Evolutionary conservation across 1,140 invertebrate genomes (phyloP).

Genomic region (Triops cancriformis): DNA sequence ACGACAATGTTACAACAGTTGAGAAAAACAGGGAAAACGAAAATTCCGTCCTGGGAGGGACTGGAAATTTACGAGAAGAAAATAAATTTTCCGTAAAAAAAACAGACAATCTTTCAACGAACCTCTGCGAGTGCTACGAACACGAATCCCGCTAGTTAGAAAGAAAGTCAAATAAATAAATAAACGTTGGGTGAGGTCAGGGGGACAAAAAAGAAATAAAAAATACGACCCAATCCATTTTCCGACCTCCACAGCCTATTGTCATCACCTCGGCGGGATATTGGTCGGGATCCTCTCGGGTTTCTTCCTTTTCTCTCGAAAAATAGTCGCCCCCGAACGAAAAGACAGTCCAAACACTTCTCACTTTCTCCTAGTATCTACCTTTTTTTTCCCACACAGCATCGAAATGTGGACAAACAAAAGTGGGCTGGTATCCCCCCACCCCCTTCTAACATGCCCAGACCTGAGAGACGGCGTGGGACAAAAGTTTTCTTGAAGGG

Average conservation of each 20-base stretch:
- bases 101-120: no score
- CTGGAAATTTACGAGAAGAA: no score
- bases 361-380: neutral
- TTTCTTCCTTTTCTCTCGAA: neutral
- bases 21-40: no score
- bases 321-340: neutral
- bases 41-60: no score
- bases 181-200: neutral
- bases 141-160: neutral
- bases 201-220: neutral
- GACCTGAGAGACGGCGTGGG: neutral
- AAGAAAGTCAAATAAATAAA: neutral
- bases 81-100: no score
- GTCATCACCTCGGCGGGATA: neutral
- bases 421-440: neutral
- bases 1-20: no score
- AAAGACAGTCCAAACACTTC: neutral
- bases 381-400: neutral
- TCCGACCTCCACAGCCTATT: neutral
- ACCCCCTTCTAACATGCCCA: neutral
- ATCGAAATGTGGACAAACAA: constrained; percentile 4
- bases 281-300: neutral
- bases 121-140: neutral
- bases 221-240: neutral
- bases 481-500: neutral